phyloP scores from a whole-genome alignment of 2,888 invertebrate genomes.

The Seira ritae region DNA sequence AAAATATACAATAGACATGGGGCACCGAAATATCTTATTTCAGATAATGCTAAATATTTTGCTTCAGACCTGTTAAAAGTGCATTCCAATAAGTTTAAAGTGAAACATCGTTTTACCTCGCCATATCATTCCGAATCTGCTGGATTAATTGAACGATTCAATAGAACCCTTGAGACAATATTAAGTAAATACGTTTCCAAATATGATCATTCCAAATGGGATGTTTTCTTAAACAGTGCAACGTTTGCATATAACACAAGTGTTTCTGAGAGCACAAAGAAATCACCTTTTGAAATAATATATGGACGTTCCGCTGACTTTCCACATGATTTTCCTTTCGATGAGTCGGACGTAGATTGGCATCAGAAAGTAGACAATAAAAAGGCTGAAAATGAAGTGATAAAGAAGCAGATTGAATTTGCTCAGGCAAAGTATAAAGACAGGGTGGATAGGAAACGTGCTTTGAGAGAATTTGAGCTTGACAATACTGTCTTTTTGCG shows the following conservation, averaged over 20 bases:
- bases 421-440: background rate
- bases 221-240: slow-evolving; percentile 66
- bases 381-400: background rate
- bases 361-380: too few relatives aligned
- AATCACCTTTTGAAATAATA: slow-evolving; percentile 26
- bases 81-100: slow-evolving; percentile 14
- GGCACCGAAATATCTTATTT: slow-evolving; percentile 65
- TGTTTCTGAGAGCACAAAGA: background rate
- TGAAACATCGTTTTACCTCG: slow-evolving; percentile 59
- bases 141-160: slow-evolving; percentile 73
- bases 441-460: background rate
- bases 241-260: slow-evolving; percentile 70
- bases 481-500: slow-evolving; percentile 6
- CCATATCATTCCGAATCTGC: slow-evolving; percentile 69
- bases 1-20: slow-evolving; percentile 69
- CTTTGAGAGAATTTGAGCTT: background rate
- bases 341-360: background rate
- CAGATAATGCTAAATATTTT: slow-evolving; percentile 72
- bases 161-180: slow-evolving; percentile 68
- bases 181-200: slow-evolving; percentile 69
- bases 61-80: slow-evolving; percentile 41
- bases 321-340: slow-evolving; percentile 26
- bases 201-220: slow-evolving; percentile 71
- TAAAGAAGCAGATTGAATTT: too few relatives aligned
- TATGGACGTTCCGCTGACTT: slow-evolving; percentile 20